These are phyloP conservation scores for Notoglanidium macrostoma DNA, from an alignment of 2,797 vertebrate genomes.

Conservation along the genomic window DNA sequence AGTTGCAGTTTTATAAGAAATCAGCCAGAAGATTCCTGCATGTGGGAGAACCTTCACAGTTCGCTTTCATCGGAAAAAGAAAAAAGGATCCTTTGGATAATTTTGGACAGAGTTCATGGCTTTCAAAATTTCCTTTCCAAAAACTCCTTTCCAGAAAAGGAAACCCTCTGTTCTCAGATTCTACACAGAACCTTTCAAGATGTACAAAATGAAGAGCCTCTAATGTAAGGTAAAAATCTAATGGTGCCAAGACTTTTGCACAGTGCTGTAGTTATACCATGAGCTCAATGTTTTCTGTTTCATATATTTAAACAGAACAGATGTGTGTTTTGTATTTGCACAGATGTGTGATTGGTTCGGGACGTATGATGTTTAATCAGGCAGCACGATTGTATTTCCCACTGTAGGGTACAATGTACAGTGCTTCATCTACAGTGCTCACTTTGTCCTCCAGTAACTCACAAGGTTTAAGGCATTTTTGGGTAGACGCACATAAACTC, in stretches of 20 bases:
- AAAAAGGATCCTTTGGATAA: neutral
- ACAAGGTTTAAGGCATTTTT: constrained; percentile 72
- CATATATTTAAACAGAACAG: neutral
- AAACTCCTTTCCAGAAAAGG: neutral
- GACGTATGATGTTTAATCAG: constrained; percentile 6
- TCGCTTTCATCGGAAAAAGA: neutral
- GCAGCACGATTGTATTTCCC: constrained; percentile 35
- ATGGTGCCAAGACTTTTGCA: constrained; percentile 3
- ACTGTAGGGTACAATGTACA: constrained; percentile 33
- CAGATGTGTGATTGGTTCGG: too few species aligned
- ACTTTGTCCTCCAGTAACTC: constrained; percentile 75
- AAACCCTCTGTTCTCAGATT: neutral
- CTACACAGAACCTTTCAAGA: neutral
- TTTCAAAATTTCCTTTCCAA: neutral
- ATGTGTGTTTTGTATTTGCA: neutral
- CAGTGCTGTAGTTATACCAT: neutral
- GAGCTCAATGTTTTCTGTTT: neutral
- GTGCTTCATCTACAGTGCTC: constrained; percentile 75
- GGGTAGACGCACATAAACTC: constrained; percentile 35
- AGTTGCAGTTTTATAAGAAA: neutral
- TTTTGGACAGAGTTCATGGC: neutral
- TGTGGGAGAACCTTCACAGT: neutral
- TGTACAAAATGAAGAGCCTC: neutral
- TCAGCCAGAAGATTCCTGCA: neutral
- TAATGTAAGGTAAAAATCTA: neutral